Conservation (phyloP, 2,888 invertebrate genomes). For the Ophion ventricosus region DNA sequence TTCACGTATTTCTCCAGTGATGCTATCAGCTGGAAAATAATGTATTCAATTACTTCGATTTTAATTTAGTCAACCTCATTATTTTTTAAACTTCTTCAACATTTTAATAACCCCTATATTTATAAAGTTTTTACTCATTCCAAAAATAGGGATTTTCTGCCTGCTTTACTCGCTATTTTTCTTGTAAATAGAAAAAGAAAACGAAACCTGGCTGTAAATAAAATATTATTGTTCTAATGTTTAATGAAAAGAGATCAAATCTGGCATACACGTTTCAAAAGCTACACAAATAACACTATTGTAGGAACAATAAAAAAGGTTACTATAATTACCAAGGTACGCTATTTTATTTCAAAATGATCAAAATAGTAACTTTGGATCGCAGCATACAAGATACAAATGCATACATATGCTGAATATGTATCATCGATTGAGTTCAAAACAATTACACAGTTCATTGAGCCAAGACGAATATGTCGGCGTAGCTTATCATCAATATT, state of each 20-base stretch:
- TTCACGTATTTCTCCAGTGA: too few relatives aligned
- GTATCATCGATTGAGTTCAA: constrained; percentile 18
- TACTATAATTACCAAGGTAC: background rate
- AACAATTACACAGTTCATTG: constrained; percentile 54
- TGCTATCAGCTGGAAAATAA: too few relatives aligned
- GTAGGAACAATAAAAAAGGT: too few relatives aligned
- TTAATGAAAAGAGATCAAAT: background rate
- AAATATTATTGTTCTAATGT: background rate
- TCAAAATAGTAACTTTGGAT: background rate
- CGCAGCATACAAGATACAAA: background rate
- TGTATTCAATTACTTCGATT: background rate
- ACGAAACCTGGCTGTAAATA: background rate
- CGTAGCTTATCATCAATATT: constrained; percentile 24
- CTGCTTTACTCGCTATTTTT: background rate
- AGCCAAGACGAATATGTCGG: constrained; percentile 26
- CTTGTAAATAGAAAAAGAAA: background rate
- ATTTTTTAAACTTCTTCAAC: background rate
- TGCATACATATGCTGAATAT: background rate
- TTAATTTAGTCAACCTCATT: background rate
- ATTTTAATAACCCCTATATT: background rate
- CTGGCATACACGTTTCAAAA: too few relatives aligned
- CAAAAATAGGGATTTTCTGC: background rate
- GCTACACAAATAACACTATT: too few relatives aligned
- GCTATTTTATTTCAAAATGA: background rate
- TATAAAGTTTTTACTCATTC: background rate